Base-by-base conservation (phyloP, 2,888 invertebrate species). In the Eristalis arbustorum region DNA sequence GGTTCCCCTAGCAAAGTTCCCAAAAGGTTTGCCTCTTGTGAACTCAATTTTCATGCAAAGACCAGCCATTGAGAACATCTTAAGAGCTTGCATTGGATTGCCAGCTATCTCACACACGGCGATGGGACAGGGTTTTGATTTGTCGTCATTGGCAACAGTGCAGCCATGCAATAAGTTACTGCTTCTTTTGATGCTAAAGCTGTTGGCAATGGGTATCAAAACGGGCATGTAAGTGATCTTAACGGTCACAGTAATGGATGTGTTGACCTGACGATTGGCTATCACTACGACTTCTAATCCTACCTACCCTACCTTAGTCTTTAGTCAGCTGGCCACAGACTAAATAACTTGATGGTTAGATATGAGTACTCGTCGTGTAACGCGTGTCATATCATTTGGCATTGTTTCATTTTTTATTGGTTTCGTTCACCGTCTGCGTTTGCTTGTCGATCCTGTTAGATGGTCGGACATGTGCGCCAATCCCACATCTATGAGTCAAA, bases 41-140 rank as follows among this genome's bases (percentile, higher is more conserved):
- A 98, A 99, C 93, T 97, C 98, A 1, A 94, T 99, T 81, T 97
- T 96, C 94, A 95, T 95, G 85, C 99, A 99, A 92, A 95, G 98
- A 89, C 94, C 96, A 42, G 96, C 96, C 89, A 95, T 99, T 90
- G 98, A 98, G 92, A 98, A 99, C 93, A 93, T 99, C 23, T 91
- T 99, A 90, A 95, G 96, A 25, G 98, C 98, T 56, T 97, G 97
- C 90, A 93, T 98, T 31, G 96, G 96, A 0, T 93, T 98, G 82
- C 94, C 96, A 10, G 96, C 98, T 2, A 95, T 95, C 84, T 96
- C 96, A 88, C 95, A 95, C 91, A 95, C 96, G 96, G 94, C 94
- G 83, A 93, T 97, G 57, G 96, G 96, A 90, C 95, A 88, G 93
- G 84, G 92, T 93, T 92, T 92, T 62, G 92, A 92, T 42, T 92